A percentile compares a stretch with the other conserved stretches of the same genome.
These are phyloP conservation scores for Macroglossus sobrinus DNA, from an alignment of 2,113 vertebrate genomes.

Conservation along the genomic window DNA sequence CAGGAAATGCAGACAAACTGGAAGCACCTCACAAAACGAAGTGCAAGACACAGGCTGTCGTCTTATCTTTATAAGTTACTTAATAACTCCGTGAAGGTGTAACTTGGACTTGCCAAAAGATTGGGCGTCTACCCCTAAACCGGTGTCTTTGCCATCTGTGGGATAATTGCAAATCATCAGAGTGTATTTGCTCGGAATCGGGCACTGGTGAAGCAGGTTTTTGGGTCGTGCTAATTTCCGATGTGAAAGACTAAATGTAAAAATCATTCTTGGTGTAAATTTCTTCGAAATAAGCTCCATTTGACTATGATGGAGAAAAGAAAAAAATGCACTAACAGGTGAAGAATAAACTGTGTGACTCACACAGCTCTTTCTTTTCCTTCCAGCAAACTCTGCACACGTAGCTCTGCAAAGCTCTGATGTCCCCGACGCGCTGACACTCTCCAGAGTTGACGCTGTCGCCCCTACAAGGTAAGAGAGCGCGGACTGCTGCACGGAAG, in stretches of 20 bases:
- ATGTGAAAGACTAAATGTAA: constrained; percentile 47
- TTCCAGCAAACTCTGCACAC: background rate
- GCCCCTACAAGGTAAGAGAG: background rate
- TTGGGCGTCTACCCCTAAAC: constrained; percentile 40
- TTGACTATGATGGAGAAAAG: constrained; percentile 32
- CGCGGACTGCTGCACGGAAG: background rate
- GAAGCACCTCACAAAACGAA: background rate
- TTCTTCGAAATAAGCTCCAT: constrained; percentile 54
- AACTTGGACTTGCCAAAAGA: constrained; percentile 43
- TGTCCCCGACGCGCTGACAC: background rate
- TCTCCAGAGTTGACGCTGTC: no score
- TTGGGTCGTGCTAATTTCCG: constrained; percentile 20
- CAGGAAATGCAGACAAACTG: background rate
- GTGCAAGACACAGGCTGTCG: background rate
- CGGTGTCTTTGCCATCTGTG: constrained; percentile 21
- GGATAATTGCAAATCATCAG: constrained; percentile 63
- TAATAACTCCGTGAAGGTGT: constrained; percentile 59
- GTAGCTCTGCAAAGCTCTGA: background rate
- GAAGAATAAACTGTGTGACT: background rate
- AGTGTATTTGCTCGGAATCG: constrained; percentile 26
- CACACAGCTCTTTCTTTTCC: background rate
- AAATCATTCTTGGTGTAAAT: background rate
- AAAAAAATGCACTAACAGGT: background rate
- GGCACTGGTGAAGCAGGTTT: constrained; percentile 18
- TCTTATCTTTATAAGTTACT: constrained; percentile 55